These are phyloP conservation scores for Cottoperca gobio DNA, from an alignment of 2,797 vertebrate species.

Conservation along the genomic window DNA sequence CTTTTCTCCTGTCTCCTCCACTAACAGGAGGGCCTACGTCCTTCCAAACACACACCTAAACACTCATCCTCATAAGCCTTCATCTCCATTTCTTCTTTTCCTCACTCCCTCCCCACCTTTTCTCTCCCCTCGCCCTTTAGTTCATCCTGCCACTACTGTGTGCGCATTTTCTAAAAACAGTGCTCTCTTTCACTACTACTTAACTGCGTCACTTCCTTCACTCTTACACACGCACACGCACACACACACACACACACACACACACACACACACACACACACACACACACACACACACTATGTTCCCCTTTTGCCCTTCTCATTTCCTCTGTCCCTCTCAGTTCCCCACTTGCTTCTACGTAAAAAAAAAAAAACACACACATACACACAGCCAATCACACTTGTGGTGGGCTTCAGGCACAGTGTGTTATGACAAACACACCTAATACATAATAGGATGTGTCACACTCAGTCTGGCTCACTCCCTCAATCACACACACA, in stretches of 20 bases:
- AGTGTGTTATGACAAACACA: slow-evolving; percentile 76
- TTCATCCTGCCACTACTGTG: slow-evolving; percentile 48
- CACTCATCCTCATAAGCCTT: slow-evolving; percentile 24
- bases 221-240: slow-evolving; percentile 3
- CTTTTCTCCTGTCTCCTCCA: not conserved
- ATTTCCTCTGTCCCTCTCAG: slow-evolving; percentile 69
- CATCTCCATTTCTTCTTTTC: slow-evolving; percentile 29
- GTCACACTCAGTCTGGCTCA: slow-evolving; percentile 69
- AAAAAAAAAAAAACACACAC: slow-evolving; percentile 69
- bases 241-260: slow-evolving; percentile 1
- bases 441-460: slow-evolving; percentile 76
- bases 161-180: slow-evolving; percentile 77
- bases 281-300: slow-evolving; percentile 1
- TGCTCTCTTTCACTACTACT: slow-evolving; percentile 77
- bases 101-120: slow-evolving; percentile 23
- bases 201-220: slow-evolving; percentile 67
- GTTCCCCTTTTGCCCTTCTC: slow-evolving; percentile 59
- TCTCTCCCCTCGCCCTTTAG: slow-evolving; percentile 34
- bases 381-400: slow-evolving; percentile 52
- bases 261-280: slow-evolving; percentile 5
- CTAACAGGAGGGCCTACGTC: not conserved
- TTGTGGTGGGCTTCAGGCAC: slow-evolving; percentile 62
- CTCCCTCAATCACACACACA: slow-evolving; percentile 49
- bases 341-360: slow-evolving; percentile 60
- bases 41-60: not conserved